Evolutionary conservation across 2,113 vertebrate species (phyloP).

Genomic region (mouse (Mus musculus)): DNA sequence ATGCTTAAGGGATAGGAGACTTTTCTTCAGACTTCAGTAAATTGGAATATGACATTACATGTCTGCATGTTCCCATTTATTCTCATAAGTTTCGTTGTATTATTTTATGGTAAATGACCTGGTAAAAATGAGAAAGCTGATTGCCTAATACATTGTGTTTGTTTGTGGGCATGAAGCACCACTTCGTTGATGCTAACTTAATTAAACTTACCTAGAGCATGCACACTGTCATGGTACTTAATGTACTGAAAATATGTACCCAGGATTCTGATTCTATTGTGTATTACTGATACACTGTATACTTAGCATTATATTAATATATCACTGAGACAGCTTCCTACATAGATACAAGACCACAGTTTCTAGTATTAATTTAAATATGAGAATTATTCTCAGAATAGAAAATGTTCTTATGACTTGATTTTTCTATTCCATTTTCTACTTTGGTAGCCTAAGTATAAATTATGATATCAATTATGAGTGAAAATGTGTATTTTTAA

Average conservation of each 20-base stretch:
- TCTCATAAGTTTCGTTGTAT: conserved; percentile 49
- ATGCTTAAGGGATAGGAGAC: accelerated
- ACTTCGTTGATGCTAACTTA: conserved; percentile 70
- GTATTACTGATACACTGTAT: conserved; percentile 60
- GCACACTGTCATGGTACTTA: conserved; percentile 59
- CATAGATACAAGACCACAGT: conserved; percentile 61
- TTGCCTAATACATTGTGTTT: conserved; percentile 63
- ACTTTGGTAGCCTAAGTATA: conserved; percentile 40
- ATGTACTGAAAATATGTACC: conserved; percentile 66
- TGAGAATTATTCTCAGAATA: conserved; percentile 73
- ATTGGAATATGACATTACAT: conserved; percentile 35
- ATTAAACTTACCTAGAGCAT: conserved; percentile 72
- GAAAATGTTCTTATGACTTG: conserved; percentile 77
- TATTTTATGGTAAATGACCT: conserved; percentile 58
- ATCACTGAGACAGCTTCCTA: conserved; percentile 73
- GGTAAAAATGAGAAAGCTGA: conserved; percentile 60
- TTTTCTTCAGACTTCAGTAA: not conserved
- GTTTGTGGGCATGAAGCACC: conserved; percentile 59
- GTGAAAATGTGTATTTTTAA: conserved; percentile 71
- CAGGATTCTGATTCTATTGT: conserved; percentile 53
- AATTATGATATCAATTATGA: conserved; percentile 54
- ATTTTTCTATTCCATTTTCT: conserved; percentile 76
- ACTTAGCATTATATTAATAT: conserved; percentile 66
- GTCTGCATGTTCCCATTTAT: conserved; percentile 61
- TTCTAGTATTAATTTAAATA: conserved; percentile 72